Base-by-base conservation (phyloP, 2,888 invertebrate species). In the Ormyrus thymus region DNA sequence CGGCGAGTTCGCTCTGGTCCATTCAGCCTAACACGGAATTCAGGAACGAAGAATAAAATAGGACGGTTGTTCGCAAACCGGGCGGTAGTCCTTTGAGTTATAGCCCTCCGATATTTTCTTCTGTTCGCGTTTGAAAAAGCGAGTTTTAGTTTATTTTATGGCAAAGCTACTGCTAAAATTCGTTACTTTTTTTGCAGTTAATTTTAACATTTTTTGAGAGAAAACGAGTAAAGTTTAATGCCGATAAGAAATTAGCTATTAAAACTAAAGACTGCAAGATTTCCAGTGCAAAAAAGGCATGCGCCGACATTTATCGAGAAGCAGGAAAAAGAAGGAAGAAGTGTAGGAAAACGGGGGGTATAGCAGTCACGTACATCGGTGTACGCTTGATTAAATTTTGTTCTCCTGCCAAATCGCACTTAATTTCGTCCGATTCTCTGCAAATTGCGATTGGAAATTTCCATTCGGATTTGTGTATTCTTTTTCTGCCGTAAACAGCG, bases 321-420 rank as follows among this genome's bases (percentile, higher is more conserved):
- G 15, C 61, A 71, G 45, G 29, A 66, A 75, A 75, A 29, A 45
- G 7, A 43, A 56, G 51, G 43, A 43, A 50, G 10, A 29, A 66
- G n/a, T 29, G 29, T 46, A 29, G 55, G 15, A 29, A n/a, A 48
- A 51, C 43, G 56, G 50, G 29, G 43, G 55, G 7, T 56, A 11
- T 43, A 50, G 13, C 29, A 64, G 64, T 56, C 65, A 70, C 64
- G 64, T 58, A 59, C 56, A 51, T 51, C 66, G 45, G 45, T 29
- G 15, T 46, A 0, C 58, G 62, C 58, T 78, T 78, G 68, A 74
- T 79, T 79, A 75, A 74, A 75, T 79, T 70, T 75, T 48, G 70
- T 59, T 50, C 50, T 13, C 50, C 7, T 51, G 61, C 59, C 62
- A 78, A 78, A 78, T 78, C 64, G 69, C 73, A 64, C 64, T 70